These are phyloP conservation scores for Chorisops tibialis DNA, from an alignment of 2,888 invertebrate genomes.

Conservation along the genomic window DNA sequence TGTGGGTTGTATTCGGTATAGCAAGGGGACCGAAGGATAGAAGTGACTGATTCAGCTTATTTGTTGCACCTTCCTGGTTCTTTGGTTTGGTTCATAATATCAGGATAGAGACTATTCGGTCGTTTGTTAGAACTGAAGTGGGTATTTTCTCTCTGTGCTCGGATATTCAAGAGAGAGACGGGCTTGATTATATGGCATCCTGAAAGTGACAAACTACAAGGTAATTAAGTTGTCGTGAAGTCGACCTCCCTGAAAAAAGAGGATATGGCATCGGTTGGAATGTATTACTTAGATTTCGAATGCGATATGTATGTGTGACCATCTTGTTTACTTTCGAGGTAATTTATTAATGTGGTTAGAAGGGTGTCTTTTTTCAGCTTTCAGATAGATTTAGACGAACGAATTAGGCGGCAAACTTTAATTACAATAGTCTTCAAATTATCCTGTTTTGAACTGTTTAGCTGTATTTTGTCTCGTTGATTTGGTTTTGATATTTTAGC, in stretches of 20 bases:
- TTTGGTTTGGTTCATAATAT: neutral
- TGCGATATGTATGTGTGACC: no score
- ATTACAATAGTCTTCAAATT: no score
- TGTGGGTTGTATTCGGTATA: neutral
- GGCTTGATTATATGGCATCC: constrained; percentile 15
- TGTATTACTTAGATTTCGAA: no score
- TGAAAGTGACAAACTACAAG: constrained; percentile 21
- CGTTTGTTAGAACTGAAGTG: neutral
- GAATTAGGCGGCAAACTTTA: no score
- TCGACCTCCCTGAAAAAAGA: neutral
- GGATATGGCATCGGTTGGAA: no score
- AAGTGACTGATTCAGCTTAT: constrained; percentile 23
- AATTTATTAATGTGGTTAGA: no score
- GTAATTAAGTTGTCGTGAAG: constrained; percentile 23
- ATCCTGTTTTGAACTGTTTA: no score
- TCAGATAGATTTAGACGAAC: no score
- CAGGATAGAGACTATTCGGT: neutral
- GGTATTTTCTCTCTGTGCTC: neutral
- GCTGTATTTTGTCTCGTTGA: no score
- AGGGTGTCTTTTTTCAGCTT: no score
- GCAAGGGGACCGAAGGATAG: neutral
- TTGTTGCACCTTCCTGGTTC: constrained; percentile 19
- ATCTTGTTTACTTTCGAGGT: no score
- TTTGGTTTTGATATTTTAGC: no score
- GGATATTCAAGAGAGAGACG: neutral